A percentile compares a stretch with the other conserved stretches of the same genome.
Evolutionary conservation across 2,113 vertebrate species (phyloP).

Genomic region (Cynopterus brachyotis): DNA sequence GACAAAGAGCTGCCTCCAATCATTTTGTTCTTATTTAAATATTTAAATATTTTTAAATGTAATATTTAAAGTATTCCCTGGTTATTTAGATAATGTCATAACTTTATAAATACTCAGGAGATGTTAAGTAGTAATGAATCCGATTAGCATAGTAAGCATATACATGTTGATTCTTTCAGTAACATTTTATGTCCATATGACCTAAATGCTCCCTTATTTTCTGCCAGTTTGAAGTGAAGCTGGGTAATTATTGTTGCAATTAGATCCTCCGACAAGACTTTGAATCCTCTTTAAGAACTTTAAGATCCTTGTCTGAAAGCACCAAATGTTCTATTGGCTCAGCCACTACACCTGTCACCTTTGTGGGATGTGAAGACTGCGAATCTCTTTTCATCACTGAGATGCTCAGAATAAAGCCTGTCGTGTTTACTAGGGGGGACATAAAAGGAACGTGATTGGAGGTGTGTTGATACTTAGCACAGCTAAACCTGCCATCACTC

Average conservation of each 20-base stretch:
- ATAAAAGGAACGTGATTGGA: neutral
- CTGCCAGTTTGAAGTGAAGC: neutral
- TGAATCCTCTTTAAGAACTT: constrained; percentile 33
- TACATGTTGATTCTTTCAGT: neutral
- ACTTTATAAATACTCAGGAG: neutral
- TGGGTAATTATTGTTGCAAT: neutral
- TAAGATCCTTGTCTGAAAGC: neutral
- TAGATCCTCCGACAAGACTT: neutral
- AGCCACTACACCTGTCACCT: neutral
- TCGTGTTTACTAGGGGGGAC: neutral
- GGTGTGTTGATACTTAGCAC: too few relatives aligned
- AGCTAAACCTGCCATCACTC: neutral
- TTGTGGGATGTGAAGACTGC: neutral
- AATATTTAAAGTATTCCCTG: neutral
- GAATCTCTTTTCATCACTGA: constrained; percentile 34
- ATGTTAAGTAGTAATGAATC: neutral
- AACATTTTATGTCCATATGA: neutral
- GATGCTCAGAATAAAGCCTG: neutral
- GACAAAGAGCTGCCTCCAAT: neutral
- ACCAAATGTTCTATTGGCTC: neutral
- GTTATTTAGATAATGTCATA: neutral
- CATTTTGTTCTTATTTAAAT: neutral
- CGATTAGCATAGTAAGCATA: neutral
- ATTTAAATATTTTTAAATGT: too few relatives aligned
- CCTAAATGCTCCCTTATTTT: neutral